These are phyloP conservation scores for Leuciscus waleckii DNA, from an alignment of 2,797 vertebrate species.

Conservation along the genomic window DNA sequence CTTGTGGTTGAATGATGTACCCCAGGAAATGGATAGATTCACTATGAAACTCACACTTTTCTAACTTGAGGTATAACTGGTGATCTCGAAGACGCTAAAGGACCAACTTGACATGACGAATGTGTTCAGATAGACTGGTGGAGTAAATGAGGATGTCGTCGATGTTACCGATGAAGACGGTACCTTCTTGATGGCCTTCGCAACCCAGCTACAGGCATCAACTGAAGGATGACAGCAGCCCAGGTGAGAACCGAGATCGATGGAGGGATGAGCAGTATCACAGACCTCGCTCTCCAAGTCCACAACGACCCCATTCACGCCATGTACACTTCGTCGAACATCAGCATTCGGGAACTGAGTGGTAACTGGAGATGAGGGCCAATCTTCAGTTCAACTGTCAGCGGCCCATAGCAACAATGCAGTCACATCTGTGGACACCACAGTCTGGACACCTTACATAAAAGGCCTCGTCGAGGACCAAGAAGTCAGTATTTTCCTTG, in stretches of 20 bases:
- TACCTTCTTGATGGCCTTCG: too few relatives aligned
- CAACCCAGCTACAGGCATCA: not conserved
- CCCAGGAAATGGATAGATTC: too few relatives aligned
- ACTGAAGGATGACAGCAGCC: not conserved
- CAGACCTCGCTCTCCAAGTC: conserved; percentile 18
- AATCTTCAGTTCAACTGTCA: not conserved
- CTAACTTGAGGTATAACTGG: too few relatives aligned
- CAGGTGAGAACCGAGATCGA: not conserved
- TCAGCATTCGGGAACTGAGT: not conserved
- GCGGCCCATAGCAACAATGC: not conserved
- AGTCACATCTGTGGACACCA: not conserved
- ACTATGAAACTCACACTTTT: too few relatives aligned
- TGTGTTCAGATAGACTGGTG: too few relatives aligned
- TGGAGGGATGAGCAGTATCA: not conserved
- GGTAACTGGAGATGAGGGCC: conserved; percentile 32
- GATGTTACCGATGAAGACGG: too few relatives aligned
- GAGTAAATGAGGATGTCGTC: too few relatives aligned
- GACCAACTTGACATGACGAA: too few relatives aligned
- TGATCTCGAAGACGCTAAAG: too few relatives aligned
- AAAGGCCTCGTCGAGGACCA: conserved; percentile 11
- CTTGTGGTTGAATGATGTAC: too few relatives aligned
- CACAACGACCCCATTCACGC: not conserved
- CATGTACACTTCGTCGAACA: not conserved
- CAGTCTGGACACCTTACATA: not conserved
- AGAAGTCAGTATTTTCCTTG: conserved; percentile 35